Conservation (phyloP, 2,113 vertebrate genomes). For the Proteles cristata region DNA sequence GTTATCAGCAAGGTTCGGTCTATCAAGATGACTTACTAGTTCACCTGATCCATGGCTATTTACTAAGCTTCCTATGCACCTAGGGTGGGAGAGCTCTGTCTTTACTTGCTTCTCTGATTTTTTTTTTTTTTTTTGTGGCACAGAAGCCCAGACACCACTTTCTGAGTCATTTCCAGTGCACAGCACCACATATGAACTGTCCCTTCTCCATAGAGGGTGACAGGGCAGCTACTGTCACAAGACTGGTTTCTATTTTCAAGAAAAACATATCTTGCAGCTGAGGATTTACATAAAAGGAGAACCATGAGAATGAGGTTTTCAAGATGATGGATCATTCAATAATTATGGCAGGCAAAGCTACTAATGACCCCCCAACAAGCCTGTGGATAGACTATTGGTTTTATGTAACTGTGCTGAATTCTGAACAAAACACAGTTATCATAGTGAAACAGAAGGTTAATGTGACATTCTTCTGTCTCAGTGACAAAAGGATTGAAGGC, state of each 20-base stretch:
- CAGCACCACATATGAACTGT: not conserved
- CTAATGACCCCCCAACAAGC: constrained; percentile 2
- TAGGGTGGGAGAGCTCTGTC: not conserved
- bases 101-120: not conserved
- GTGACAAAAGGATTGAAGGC: constrained; percentile 58
- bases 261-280: not conserved
- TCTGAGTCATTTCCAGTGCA: not conserved
- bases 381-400: constrained; percentile 13
- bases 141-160: not conserved
- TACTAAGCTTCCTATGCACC: not conserved
- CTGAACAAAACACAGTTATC: constrained; percentile 65
- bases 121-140: not conserved
- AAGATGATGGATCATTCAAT: constrained; percentile 48
- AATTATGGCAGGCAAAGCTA: constrained; percentile 42
- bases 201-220: not conserved
- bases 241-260: not conserved
- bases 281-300: constrained; percentile 35
- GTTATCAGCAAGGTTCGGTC: not conserved
- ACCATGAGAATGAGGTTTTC: not conserved
- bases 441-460: constrained; percentile 71
- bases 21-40: not conserved
- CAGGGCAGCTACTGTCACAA: not conserved
- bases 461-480: constrained; percentile 57
- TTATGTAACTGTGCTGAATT: constrained; percentile 43
- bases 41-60: not conserved